Percentiles rank a stretch among this genome's conserved stretches.
phyloP scores from a whole-genome alignment of 92 coral and sea anemone species.

The Galaxea fascicularis region DNA sequence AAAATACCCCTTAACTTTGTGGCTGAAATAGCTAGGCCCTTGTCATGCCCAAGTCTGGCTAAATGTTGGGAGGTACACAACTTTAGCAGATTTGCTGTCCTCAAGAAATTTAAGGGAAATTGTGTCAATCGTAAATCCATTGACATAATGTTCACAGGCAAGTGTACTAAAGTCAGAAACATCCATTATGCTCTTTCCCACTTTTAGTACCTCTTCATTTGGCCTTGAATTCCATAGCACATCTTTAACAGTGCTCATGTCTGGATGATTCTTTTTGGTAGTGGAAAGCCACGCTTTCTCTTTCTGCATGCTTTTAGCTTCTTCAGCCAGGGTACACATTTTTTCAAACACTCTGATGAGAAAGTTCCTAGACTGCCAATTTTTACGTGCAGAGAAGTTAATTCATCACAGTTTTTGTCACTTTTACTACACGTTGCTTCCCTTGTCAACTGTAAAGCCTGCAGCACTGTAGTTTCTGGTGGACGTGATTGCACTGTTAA shows the following conservation, averaged over 20 bases:
- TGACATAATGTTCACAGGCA: slow-evolving; percentile 5
- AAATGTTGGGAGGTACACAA: slow-evolving; percentile 15
- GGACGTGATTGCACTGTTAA: slow-evolving; percentile 20
- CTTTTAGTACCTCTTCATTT: slow-evolving; percentile 15
- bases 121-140: too few relatives aligned
- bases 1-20: neutral
- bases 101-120: neutral
- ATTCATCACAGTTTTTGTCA: too few relatives aligned
- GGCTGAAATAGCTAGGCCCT: neutral
- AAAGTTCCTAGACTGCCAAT: too few relatives aligned
- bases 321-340: neutral
- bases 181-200: slow-evolving; percentile 32
- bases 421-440: too few relatives aligned
- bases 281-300: slow-evolving; percentile 8
- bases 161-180: slow-evolving; percentile 28
- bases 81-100: neutral
- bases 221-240: slow-evolving; percentile 21
- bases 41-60: slow-evolving; percentile 37
- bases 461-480: slow-evolving; percentile 23
- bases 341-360: neutral
- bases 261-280: neutral
- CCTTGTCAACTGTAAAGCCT: slow-evolving; percentile 44
- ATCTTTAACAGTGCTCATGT: neutral
- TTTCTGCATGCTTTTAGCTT: neutral
- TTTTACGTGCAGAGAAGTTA: too few relatives aligned